Percentiles rank a stretch among this genome's conserved stretches.
phyloP scores from a whole-genome alignment of 2,888 invertebrate genomes.

The Hirtodrosophila histrioides region DNA sequence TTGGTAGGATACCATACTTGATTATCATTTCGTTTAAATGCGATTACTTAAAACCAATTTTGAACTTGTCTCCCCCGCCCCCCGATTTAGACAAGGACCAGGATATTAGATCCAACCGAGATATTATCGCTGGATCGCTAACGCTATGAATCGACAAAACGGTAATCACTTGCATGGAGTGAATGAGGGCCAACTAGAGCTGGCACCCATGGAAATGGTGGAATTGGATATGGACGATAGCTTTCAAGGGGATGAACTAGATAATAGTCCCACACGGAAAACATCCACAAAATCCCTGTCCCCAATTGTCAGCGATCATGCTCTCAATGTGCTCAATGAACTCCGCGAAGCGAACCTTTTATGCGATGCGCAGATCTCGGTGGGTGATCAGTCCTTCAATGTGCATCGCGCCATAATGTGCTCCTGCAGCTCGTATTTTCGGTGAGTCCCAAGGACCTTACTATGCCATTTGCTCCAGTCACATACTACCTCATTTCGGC shows the following conservation, averaged over 20 bases:
- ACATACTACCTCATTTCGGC: neutral
- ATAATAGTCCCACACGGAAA: slow-evolving; percentile 33
- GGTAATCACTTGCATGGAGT: slow-evolving; percentile 58
- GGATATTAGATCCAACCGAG: slow-evolving; percentile 54
- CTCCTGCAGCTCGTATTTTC: slow-evolving; percentile 95
- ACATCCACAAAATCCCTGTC: slow-evolving; percentile 58
- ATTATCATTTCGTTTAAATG: neutral
- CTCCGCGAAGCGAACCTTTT: slow-evolving; percentile 92
- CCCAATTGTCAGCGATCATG: slow-evolving; percentile 91
- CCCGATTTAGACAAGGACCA: slow-evolving; percentile 53
- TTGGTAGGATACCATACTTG: slow-evolving; percentile 43
- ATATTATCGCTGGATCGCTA: slow-evolving; percentile 52
- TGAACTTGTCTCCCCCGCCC: neutral
- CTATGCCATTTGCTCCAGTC: too few species aligned
- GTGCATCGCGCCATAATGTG: slow-evolving; percentile 94
- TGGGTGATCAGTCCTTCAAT: slow-evolving; percentile 93
- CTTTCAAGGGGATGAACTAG: slow-evolving; percentile 33
- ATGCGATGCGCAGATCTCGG: slow-evolving; percentile 93
- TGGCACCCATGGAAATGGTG: slow-evolving; percentile 27
- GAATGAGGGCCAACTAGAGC: slow-evolving; percentile 60
- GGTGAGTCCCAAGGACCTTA: slow-evolving; percentile 85
- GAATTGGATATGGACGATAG: slow-evolving; percentile 44
- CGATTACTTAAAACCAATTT: neutral
- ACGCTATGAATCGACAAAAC: slow-evolving; percentile 62
- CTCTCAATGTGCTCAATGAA: slow-evolving; percentile 93